These are phyloP conservation scores for Harpalus rufipes DNA, from an alignment of 2,888 invertebrate genomes.

Conservation along the genomic window DNA sequence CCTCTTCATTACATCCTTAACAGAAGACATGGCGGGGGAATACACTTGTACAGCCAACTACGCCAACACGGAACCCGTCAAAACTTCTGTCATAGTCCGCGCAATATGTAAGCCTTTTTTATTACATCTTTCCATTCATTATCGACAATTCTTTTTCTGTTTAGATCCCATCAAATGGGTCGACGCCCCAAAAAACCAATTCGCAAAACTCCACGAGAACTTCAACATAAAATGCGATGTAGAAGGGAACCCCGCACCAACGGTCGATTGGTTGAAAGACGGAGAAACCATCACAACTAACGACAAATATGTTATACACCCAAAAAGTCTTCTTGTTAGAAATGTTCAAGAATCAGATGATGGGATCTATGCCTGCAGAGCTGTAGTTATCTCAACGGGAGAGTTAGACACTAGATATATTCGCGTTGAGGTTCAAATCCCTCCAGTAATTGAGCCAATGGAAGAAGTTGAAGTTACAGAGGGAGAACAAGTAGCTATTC, in stretches of 20 bases:
- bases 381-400: slow-evolving; percentile 90
- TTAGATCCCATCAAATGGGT: slow-evolving; percentile 92
- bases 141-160: slow-evolving; percentile 69
- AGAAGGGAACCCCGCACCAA: slow-evolving; percentile 89
- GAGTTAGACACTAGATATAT: slow-evolving; percentile 88
- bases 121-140: background rate
- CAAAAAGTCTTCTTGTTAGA: slow-evolving; percentile 87
- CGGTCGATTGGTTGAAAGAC: slow-evolving; percentile 92
- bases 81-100: slow-evolving; percentile 84
- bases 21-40: slow-evolving; percentile 87
- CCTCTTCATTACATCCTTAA: slow-evolving; percentile 87
- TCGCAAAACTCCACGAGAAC: slow-evolving; percentile 87
- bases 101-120: slow-evolving; percentile 82
- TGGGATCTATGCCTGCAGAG: slow-evolving; percentile 91
- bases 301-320: slow-evolving; percentile 86
- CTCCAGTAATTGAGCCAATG: slow-evolving; percentile 85
- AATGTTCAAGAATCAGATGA: slow-evolving; percentile 90
- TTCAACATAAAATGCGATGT: slow-evolving; percentile 91
- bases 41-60: slow-evolving; percentile 92
- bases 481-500: slow-evolving; percentile 87
- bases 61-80: slow-evolving; percentile 83
- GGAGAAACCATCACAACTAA: slow-evolving; percentile 84
- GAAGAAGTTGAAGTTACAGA: slow-evolving; percentile 86
- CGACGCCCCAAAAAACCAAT: slow-evolving; percentile 91
- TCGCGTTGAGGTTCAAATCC: slow-evolving; percentile 88